Conservation (phyloP, 2,888 invertebrate genomes). For the Plagodis dolabraria region DNA sequence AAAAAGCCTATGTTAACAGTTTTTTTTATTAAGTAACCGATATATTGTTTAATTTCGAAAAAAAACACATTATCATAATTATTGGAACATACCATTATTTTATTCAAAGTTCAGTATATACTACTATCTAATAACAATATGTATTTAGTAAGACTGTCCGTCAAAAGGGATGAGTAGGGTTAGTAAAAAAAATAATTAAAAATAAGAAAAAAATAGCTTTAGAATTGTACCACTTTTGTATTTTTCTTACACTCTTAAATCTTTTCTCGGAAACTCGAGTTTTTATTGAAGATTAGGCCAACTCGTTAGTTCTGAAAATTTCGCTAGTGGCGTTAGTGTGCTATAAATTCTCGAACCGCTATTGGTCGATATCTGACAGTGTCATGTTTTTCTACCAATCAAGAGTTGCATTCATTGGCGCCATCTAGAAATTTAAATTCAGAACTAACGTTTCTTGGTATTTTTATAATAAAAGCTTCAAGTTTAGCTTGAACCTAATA, state of each 20-base stretch:
- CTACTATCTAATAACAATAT: conserved; percentile 17
- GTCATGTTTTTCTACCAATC: conserved; percentile 4
- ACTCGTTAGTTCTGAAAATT: neutral
- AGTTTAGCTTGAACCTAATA: neutral
- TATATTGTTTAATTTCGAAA: neutral
- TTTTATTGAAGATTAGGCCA: conserved; percentile 3
- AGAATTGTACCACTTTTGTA: conserved; percentile 42
- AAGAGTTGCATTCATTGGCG: neutral
- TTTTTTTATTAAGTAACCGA: too few species aligned
- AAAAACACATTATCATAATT: neutral
- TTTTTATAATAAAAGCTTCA: neutral
- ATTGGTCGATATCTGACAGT: conserved; percentile 9
- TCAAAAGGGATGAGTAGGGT: conserved; percentile 19
- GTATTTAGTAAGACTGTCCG: conserved; percentile 25
- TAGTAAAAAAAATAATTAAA: conserved; percentile 12
- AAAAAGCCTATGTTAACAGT: too few species aligned
- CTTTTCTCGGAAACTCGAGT: conserved; percentile 9
- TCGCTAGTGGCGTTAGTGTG: conserved; percentile 14
- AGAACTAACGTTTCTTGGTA: neutral
- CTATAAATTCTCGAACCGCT: neutral
- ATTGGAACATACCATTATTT: too few species aligned
- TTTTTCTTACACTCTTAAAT: conserved; percentile 38
- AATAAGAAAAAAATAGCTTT: conserved; percentile 32
- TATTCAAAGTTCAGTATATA: neutral
- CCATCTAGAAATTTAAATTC: conserved; percentile 1